phyloP scores from a whole-genome alignment of 2,888 invertebrate genomes.

The Xestia rhomboidea region DNA sequence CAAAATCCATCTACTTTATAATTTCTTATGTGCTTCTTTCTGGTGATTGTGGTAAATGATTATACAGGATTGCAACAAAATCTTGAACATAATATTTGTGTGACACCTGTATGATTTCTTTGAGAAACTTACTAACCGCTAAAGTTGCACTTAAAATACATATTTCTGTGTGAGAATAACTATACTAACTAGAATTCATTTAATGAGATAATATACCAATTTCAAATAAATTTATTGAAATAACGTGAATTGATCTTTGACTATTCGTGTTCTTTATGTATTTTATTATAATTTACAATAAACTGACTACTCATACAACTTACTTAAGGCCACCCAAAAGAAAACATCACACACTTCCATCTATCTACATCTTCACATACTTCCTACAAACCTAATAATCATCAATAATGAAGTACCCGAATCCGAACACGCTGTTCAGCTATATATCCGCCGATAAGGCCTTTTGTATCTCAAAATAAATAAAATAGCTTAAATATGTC shows the following conservation, averaged over 20 bases:
- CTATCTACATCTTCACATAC: neutral
- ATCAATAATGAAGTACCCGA: conserved; percentile 58
- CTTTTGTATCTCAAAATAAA: conserved; percentile 90
- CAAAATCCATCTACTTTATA: neutral
- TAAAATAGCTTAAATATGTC: conserved; percentile 90
- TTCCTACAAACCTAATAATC: conserved; percentile 3
- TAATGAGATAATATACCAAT: no score
- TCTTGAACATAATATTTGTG: neutral
- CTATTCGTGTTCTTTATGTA: no score
- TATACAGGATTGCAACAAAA: neutral
- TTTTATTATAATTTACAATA: no score
- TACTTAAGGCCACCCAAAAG: neutral
- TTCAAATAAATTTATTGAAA: no score
- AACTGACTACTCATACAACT: no score
- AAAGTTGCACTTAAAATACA: neutral
- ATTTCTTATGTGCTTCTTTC: neutral
- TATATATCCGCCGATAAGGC: conserved; percentile 88
- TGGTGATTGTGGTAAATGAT: neutral
- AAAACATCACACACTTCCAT: neutral
- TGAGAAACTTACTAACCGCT: neutral
- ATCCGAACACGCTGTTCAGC: conserved; percentile 74
- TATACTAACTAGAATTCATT: neutral
- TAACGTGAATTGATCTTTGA: no score
- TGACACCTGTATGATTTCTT: neutral
- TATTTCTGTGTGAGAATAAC: neutral